phyloP scores from a whole-genome alignment of 2,797 vertebrate genomes.

The Odontamblyopus lacepedii region DNA sequence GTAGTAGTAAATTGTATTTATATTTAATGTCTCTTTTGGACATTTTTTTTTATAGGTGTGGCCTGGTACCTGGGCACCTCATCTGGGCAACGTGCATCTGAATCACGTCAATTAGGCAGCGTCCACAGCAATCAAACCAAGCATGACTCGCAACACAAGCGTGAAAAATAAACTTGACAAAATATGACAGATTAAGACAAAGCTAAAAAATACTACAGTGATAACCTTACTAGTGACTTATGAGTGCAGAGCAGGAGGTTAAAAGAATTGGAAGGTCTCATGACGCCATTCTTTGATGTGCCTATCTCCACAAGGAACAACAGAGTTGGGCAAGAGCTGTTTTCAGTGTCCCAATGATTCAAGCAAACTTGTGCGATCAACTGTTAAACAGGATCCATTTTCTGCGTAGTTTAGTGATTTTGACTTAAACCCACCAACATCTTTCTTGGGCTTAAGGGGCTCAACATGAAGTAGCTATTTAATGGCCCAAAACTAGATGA shows the following conservation, averaged over 20 bases:
- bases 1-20: background rate
- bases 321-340: conserved; percentile 83
- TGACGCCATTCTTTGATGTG: conserved; percentile 87
- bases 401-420: conserved; percentile 95
- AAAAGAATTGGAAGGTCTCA: conserved; percentile 73
- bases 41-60: conserved; percentile 83
- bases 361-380: conserved; percentile 85
- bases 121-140: conserved; percentile 71
- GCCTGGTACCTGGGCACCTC: conserved; percentile 98
- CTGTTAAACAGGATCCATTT: conserved; percentile 90
- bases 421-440: conserved; percentile 88
- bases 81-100: conserved; percentile 98
- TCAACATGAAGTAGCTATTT: conserved; percentile 92
- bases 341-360: conserved; percentile 84
- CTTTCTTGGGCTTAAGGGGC: conserved; percentile 87
- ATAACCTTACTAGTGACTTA: conserved; percentile 80
- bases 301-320: conserved; percentile 83
- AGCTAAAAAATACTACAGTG: conserved; percentile 64
- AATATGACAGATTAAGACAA: conserved; percentile 63
- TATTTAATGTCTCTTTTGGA: background rate
- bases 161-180: conserved; percentile 65
- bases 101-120: conserved; percentile 97
- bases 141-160: conserved; percentile 73
- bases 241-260: conserved; percentile 67
- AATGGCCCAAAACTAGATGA: conserved; percentile 92